A percentile compares a stretch with the other conserved stretches of the same genome.
phyloP scores from a whole-genome alignment of 2,797 vertebrate species.

The Pseudotriccus pelzelni region DNA sequence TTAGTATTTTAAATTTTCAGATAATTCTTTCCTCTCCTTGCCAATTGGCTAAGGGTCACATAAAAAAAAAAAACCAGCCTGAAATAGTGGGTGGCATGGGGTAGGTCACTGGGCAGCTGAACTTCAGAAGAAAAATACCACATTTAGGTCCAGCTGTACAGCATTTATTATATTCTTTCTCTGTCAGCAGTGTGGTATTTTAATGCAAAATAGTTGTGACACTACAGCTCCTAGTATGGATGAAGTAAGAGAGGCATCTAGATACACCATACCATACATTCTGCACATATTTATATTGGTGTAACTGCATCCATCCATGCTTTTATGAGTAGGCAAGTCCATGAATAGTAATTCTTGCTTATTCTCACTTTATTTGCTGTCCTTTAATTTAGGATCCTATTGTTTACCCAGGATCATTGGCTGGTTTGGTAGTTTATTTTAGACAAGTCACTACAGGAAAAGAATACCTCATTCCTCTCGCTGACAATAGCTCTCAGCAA shows the following conservation, averaged over 20 bases:
- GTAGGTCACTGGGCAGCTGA: not conserved
- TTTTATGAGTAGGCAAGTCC: conserved; percentile 17
- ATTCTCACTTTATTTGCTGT: conserved; percentile 11
- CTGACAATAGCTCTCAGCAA: conserved; percentile 22
- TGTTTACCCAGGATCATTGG: conserved; percentile 6
- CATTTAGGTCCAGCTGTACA: not conserved
- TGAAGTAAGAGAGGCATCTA: not conserved
- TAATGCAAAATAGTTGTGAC: conserved; percentile 17
- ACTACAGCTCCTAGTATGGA: not conserved
- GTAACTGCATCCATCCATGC: not conserved
- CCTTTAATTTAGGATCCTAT: conserved; percentile 40
- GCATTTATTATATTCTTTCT: conserved; percentile 2
- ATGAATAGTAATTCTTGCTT: conserved; percentile 3
- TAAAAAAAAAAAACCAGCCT: not conserved
- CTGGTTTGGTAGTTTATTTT: conserved; percentile 27
- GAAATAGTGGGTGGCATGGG: not conserved
- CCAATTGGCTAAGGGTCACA: not conserved
- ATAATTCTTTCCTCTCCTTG: conserved; percentile 19
- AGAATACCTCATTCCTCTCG: conserved; percentile 13
- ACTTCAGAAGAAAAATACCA: not conserved
- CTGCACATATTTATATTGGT: not conserved
- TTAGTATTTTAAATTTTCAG: conserved; percentile 31
- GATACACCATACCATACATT: not conserved
- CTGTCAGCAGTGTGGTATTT: not conserved
- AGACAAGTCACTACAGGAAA: conserved; percentile 17